Percentiles rank a stretch among this genome's conserved stretches.
Evolutionary conservation across 2,113 vertebrate species (phyloP).

Genomic region (Daubentonia madagascariensis): DNA sequence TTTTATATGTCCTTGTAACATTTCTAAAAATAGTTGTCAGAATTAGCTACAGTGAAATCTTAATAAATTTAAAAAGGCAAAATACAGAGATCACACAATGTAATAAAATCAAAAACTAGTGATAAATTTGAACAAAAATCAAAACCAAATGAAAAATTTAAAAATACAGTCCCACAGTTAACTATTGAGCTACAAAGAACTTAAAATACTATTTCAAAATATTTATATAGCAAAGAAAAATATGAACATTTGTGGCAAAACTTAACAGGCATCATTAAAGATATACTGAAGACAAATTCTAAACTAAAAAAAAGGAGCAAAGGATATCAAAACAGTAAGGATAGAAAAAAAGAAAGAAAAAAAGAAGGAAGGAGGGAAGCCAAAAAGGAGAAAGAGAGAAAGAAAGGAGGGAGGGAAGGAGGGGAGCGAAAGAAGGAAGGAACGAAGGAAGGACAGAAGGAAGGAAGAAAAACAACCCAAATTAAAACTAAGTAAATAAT

Average conservation of each 20-base stretch:
- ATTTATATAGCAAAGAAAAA: neutral
- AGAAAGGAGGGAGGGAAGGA: neutral
- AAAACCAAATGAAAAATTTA: neutral
- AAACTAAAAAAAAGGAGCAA: neutral
- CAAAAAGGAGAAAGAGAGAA: neutral
- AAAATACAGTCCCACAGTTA: neutral
- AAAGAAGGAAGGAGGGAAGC: neutral
- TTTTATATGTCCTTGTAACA: neutral
- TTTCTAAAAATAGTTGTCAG: neutral
- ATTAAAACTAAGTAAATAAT: neutral
- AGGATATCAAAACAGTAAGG: neutral
- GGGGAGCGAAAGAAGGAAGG: neutral
- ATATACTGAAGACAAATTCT: neutral
- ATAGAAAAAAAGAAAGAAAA: neutral
- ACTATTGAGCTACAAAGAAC: neutral
- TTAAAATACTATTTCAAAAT: neutral
- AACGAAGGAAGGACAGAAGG: neutral
- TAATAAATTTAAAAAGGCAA: neutral
- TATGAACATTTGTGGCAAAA: neutral
- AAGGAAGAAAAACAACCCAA: neutral
- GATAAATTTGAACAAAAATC: neutral
- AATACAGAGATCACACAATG: neutral
- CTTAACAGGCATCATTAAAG: neutral
- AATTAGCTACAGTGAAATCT: neutral
- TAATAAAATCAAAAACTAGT: neutral